These are phyloP conservation scores for Mnemiopsis leidyi DNA, from an alignment of 37 sponge, comb jelly and placozoan genomes.

Conservation along the genomic window DNA sequence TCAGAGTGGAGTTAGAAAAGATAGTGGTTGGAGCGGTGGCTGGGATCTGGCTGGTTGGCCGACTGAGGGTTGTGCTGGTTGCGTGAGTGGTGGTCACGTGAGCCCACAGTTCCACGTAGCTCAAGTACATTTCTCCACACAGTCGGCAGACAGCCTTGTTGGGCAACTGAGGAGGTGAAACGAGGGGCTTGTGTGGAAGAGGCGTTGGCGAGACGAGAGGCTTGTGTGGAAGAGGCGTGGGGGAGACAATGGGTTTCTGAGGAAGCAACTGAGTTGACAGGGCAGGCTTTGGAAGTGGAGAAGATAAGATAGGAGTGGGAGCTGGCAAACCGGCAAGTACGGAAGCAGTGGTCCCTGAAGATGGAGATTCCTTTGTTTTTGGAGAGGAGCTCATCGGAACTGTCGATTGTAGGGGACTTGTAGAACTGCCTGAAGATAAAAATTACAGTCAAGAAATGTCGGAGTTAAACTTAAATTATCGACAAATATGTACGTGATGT, in stretches of 20 bases:
- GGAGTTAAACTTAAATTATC: neutral
- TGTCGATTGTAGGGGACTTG: neutral
- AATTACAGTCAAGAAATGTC: neutral
- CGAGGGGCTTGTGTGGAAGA: neutral
- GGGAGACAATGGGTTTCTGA: neutral
- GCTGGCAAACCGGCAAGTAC: neutral
- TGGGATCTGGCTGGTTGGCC: neutral
- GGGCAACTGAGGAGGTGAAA: neutral
- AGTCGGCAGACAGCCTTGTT: slow-evolving; percentile 17
- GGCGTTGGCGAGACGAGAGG: slow-evolving; percentile 2
- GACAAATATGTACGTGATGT: neutral
- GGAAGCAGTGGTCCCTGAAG: neutral
- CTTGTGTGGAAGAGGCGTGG: neutral
- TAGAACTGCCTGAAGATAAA: neutral
- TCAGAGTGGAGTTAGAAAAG: neutral
- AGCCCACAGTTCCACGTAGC: slow-evolving; percentile 64
- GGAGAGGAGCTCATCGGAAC: neutral
- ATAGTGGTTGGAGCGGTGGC: neutral
- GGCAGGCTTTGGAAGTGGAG: neutral
- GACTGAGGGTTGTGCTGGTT: neutral
- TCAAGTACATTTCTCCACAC: slow-evolving; percentile 8
- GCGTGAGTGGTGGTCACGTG: slow-evolving; percentile 48
- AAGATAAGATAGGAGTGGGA: neutral
- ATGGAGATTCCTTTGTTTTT: neutral
- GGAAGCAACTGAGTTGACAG: neutral